Percentiles rank a stretch among this genome's conserved stretches.
Evolutionary conservation across 2,797 vertebrate species (phyloP).

Genomic region (Gymnothorax reevesii): DNA sequence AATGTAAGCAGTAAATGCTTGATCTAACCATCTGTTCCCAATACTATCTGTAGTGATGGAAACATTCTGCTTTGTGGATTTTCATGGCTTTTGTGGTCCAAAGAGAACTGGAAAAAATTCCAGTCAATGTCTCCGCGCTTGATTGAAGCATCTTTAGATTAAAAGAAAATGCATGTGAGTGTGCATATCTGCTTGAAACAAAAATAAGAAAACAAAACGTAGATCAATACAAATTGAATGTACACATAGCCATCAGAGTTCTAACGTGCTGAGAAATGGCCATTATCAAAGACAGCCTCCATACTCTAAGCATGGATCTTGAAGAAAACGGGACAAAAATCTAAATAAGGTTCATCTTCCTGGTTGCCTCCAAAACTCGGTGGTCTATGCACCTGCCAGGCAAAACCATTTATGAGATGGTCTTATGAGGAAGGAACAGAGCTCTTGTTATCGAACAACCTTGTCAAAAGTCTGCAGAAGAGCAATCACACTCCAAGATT

Average conservation of each 20-base stretch:
- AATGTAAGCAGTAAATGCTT: neutral
- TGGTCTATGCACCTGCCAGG: neutral
- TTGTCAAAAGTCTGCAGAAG: neutral
- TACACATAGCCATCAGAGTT: conserved; percentile 96
- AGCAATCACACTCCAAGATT: neutral
- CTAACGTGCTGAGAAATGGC: conserved; percentile 94
- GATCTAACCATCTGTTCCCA: neutral
- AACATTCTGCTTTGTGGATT: neutral
- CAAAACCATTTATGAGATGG: neutral
- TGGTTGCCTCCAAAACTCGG: neutral
- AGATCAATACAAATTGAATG: conserved; percentile 94
- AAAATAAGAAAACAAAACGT: conserved; percentile 72
- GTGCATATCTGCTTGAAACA: neutral
- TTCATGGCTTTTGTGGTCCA: neutral
- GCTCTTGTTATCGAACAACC: neutral
- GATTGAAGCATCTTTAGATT: neutral
- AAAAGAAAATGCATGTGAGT: neutral
- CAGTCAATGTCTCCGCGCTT: neutral
- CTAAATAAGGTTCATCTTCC: neutral
- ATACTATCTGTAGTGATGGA: neutral
- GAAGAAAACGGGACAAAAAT: conserved; percentile 49
- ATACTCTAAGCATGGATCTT: conserved; percentile 95
- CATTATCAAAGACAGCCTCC: conserved; percentile 93
- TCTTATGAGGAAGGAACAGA: neutral
- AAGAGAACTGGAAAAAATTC: neutral